phyloP scores from a whole-genome alignment of 2,797 vertebrate species.

The Micropoecilia bifurca region DNA sequence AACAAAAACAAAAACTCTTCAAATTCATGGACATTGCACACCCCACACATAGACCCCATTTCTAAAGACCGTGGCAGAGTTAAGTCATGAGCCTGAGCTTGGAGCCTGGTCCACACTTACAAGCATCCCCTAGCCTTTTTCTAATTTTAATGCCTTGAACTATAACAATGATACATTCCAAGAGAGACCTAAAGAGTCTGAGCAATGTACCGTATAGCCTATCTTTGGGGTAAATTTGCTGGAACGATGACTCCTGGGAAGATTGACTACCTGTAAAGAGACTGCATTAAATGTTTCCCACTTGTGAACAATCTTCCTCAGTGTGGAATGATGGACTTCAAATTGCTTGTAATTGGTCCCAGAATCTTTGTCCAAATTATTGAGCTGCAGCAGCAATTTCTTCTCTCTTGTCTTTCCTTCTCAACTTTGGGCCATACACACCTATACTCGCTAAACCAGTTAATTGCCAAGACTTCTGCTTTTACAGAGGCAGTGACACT shows the following conservation, averaged over 20 bases:
- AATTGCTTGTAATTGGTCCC: neutral
- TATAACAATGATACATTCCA: neutral
- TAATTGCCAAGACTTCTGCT: neutral
- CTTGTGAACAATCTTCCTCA: neutral
- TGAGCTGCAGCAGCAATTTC: neutral
- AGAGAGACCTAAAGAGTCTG: neutral
- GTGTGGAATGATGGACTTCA: neutral
- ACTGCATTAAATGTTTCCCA: neutral
- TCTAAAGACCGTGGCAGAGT: too few species aligned
- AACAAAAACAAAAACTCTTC: too few species aligned
- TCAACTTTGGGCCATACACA: neutral
- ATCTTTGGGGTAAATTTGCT: neutral
- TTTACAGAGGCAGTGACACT: neutral
- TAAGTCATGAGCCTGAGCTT: too few species aligned
- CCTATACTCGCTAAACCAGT: neutral
- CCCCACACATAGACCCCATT: too few species aligned
- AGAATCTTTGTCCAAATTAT: neutral
- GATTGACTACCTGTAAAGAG: neutral
- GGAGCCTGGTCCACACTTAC: neutral
- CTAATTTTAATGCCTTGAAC: neutral
- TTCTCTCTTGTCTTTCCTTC: neutral
- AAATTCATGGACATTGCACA: too few species aligned
- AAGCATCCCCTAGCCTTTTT: neutral
- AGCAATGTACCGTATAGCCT: neutral
- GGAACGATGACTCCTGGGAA: neutral